Conservation (phyloP, 2,888 invertebrate species). For the Trissonchulus latispiculum region DNA sequence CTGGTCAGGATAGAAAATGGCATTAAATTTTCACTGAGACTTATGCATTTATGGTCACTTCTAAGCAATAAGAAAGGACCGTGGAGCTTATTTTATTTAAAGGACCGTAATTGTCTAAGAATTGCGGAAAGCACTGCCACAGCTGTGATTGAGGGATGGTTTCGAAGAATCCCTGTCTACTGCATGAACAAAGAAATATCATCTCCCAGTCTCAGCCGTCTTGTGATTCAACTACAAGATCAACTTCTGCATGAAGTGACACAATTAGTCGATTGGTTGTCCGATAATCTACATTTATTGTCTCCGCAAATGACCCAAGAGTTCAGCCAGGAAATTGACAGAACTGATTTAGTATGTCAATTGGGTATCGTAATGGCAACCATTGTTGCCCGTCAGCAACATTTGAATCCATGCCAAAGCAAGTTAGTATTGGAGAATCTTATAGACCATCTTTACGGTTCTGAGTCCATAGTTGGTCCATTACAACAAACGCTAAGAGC, state of each 20-base stretch:
- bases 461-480: not conserved
- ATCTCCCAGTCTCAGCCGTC: not conserved
- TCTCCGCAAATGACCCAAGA: not conserved
- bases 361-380: too few species aligned
- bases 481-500: not conserved
- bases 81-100: too few species aligned
- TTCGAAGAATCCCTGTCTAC: not conserved
- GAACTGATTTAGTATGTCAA: too few species aligned
- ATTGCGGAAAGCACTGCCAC: not conserved
- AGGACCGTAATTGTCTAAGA: not conserved
- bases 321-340: not conserved
- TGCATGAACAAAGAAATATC: too few species aligned
- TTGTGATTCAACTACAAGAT: not conserved
- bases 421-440: too few species aligned
- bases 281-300: not conserved
- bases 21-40: too few species aligned
- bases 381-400: too few species aligned
- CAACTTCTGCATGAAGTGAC: not conserved
- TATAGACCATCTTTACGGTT: too few species aligned
- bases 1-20: not conserved
- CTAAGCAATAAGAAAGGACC: too few species aligned
- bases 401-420: too few species aligned
- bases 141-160: too few species aligned
- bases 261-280: not conserved
- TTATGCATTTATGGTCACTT: too few species aligned